Evolutionary conservation across 2,888 invertebrate genomes (phyloP), one percentile per base, ranked within the genome.

Genomic region (Philopedon plagiatum): DNA sequence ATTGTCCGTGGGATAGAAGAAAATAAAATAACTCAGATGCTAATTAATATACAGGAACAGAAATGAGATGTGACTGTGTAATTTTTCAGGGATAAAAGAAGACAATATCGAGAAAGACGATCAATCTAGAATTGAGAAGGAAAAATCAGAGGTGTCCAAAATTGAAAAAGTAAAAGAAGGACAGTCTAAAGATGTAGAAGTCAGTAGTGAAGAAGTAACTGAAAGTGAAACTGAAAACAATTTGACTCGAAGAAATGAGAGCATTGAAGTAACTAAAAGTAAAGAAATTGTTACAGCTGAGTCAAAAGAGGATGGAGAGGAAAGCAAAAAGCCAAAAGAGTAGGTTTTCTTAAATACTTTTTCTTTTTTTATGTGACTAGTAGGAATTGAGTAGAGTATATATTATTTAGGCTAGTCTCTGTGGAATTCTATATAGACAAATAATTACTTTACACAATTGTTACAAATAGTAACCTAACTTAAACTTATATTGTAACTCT

Each of bases 261-360:
- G 69, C 61, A 39, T 62, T 41, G 44, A 65, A 41, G 44, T 60
- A 19, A 64, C 62, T 29, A 29, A 54, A 19, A 19, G 11, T 1
- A 54, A 49, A 39, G 66, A 66, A n/a, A 29, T 23, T 26, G 11
- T n/a, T 13, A 7, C 13, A 13, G 15, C 3, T 8, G 19, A 58
- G 13, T 29, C 37, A 41, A 46, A 58, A 29, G 61, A 61, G 26
- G 60, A 60, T 26, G 56, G 26, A 49, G 44, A 64, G 37, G 13
- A 46, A 21, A 51, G 41, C 9, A 54, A 23, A 19, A 60, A 62
- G 32, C 39, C 49, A 58, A 64, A 67, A 72, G 72, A 65, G 54
- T 34, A 65, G 56, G 56, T 63, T 21, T 15, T 19, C 15, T 41
- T 39, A 5, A 34, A 37, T 66, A 0, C 9, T 49, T 19, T 5